Percentiles rank a stretch among this genome's conserved stretches.
phyloP scores from a whole-genome alignment of 1,140 invertebrate species.

The Rhyacophila brunnea region DNA sequence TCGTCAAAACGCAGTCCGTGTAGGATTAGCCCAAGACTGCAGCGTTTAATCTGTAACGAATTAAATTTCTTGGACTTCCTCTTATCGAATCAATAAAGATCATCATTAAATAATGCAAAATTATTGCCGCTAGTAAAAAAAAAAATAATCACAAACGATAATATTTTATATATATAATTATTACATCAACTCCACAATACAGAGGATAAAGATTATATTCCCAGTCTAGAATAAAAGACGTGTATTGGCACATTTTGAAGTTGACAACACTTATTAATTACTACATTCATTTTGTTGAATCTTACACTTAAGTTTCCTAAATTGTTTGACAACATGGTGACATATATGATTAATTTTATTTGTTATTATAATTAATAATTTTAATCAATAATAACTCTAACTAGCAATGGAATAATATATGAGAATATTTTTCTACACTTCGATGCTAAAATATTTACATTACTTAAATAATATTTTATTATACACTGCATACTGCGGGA shows the following conservation, averaged over 20 bases:
- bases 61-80: neutral
- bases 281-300: neutral
- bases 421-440: conserved; percentile 10
- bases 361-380: neutral
- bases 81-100: neutral
- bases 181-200: neutral
- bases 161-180: neutral
- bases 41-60: too few relatives aligned
- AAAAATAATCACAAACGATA: neutral
- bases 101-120: too few relatives aligned
- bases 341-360: conserved; percentile 10
- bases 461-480: neutral
- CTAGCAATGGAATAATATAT: conserved; percentile 12
- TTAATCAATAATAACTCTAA: conserved; percentile 7
- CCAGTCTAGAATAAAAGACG: too few relatives aligned
- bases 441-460: conserved; percentile 23
- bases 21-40: too few relatives aligned
- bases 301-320: neutral
- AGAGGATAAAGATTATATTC: neutral
- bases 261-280: neutral
- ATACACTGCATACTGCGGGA: too few relatives aligned
- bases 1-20: too few relatives aligned
- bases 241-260: too few relatives aligned
- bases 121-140: too few relatives aligned
- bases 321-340: conserved; percentile 25